Percentiles rank a stretch among this genome's conserved stretches.
Conservation (phyloP, 2,888 invertebrate genomes). For the Noctua comes region DNA sequence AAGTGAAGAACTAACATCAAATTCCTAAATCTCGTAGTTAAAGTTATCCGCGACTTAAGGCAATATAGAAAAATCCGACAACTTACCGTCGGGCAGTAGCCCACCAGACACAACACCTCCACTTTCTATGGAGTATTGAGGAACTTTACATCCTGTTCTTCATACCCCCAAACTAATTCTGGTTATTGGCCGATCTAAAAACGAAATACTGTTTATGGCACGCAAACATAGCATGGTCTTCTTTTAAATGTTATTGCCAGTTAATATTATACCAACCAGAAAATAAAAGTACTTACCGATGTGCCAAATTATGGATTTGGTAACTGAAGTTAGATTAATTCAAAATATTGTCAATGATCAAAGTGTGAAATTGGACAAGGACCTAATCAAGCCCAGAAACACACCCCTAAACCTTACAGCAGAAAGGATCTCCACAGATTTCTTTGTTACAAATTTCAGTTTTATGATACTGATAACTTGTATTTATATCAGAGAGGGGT, state of each 20-base stretch:
- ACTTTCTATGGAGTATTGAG: too few relatives aligned
- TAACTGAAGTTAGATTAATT: background rate
- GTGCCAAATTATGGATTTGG: too few relatives aligned
- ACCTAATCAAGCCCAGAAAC: background rate
- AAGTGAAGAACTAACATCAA: too few relatives aligned
- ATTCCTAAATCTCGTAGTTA: too few relatives aligned
- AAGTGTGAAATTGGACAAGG: background rate
- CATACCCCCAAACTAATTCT: background rate
- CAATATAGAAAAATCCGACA: too few relatives aligned
- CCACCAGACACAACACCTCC: too few relatives aligned
- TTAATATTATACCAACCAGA: background rate
- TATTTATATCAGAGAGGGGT: slow-evolving; percentile 42
- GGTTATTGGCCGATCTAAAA: background rate
- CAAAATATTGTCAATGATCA: background rate
- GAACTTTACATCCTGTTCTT: too few relatives aligned
- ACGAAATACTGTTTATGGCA: background rate
- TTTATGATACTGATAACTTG: slow-evolving; percentile 40
- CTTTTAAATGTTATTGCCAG: background rate
- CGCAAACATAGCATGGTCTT: background rate
- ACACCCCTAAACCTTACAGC: slow-evolving; percentile 11
- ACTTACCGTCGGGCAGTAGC: too few relatives aligned
- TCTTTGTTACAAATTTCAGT: slow-evolving; percentile 47
- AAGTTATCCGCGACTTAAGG: too few relatives aligned
- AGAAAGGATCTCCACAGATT: slow-evolving; percentile 20
- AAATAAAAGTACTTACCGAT: background rate